Base-by-base conservation (phyloP, 2,113 vertebrate genomes). In the Eurystomus gularis region DNA sequence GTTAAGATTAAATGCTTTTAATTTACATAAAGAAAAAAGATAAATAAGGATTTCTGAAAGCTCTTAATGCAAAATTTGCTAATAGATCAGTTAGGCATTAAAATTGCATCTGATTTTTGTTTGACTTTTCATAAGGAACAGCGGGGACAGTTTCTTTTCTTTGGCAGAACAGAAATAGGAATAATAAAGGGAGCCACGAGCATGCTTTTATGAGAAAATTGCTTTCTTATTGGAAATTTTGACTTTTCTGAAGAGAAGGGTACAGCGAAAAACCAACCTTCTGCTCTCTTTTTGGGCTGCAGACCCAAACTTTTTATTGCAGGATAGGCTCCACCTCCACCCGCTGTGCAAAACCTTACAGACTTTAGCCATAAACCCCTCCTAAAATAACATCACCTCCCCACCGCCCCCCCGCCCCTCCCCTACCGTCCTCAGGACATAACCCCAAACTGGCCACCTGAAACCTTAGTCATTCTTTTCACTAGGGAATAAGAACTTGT, bases 71-170 rank as follows among this genome's bases (percentile, higher is more conserved):
- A 72, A 54, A 86, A 55, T 49, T 78, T 2, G 0, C 46, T 82
- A 51, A 57, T 20, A 86, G 52, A 65, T 76, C 28, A 66, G 58
- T 42, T 44, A 68, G 65, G 70, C 46, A 86, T 89, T 92, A 68
- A 71, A 89, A 86, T 72, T 26, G 71, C 33, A 86, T 82, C 54
- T 71, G 52, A 86, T 61, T 77, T 85, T 77, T 89, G 81, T 61
- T 88, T 86, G 65, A 42, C 52, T 82, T 70, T 49, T 57, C 33
- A 33, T 17, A 69, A 73, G 58, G 35, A 87, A 10, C 1, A 2
- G n/a, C 40, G 62, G 21, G 54, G 37, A 70, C 9, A 31, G 31
- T 60, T 81, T 81, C 44, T 70, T 80, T 75, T 54, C 82, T 93
- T 69, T 48, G 71, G 29, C 19, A 69, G 71, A 58, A 58, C 33